Evolutionary conservation across 2,888 invertebrate species (phyloP).

Genomic region (Heliconius sara): DNA sequence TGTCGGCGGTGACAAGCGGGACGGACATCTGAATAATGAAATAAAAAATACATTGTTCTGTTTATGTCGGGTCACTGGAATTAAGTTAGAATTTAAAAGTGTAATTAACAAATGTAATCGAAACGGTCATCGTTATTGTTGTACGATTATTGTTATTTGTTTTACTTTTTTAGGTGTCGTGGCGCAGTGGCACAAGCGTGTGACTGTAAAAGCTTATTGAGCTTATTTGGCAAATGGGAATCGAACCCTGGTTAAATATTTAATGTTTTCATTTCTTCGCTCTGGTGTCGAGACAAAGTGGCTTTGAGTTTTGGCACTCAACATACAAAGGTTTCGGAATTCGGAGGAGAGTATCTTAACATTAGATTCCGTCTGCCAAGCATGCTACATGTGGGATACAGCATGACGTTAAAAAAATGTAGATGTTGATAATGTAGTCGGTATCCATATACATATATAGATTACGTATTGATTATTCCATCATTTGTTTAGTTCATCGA

Average conservation of each 20-base stretch:
- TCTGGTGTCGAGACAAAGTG: no score
- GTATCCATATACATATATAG: background rate
- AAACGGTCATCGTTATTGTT: background rate
- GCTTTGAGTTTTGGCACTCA: no score
- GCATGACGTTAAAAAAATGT: no score
- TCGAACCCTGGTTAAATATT: no score
- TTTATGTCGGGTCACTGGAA: conserved; percentile 42
- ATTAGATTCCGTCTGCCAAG: no score
- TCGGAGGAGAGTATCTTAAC: no score
- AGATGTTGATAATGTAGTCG: background rate
- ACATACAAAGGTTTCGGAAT: no score
- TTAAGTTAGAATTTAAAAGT: conserved; percentile 32
- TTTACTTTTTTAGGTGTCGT: background rate
- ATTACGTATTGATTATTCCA: background rate
- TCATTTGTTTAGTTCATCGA: conserved; percentile 19
- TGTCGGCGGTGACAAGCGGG: conserved; percentile 48
- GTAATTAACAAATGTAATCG: conserved; percentile 10
- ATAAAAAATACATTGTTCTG: conserved; percentile 49
- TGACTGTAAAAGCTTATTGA: no score
- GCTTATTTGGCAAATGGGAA: no score
- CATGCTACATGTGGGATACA: no score
- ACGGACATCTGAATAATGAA: conserved; percentile 49
- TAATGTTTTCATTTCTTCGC: no score
- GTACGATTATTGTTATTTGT: background rate
- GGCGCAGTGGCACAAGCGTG: no score